Base-by-base conservation (phyloP, 2,113 vertebrate species). In the Pantherophis guttatus region DNA sequence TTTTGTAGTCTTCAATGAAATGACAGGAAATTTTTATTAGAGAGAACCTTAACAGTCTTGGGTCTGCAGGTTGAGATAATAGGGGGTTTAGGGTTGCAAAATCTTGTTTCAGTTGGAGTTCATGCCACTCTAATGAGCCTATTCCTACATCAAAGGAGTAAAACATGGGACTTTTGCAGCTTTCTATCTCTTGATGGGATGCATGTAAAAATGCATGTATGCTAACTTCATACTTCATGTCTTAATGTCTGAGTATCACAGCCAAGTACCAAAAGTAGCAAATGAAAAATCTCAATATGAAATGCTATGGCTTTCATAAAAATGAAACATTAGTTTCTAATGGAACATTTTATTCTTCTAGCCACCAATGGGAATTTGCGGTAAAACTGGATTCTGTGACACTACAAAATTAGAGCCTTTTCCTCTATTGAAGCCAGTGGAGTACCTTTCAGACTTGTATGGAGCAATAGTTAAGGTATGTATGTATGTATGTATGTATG, bases 351-450 rank as follows among this genome's bases (percentile, higher is more conserved):
- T 33, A 54, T 8, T 15, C 91, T 92, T 50, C 2, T 94, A 99
- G 99, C 95, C 97, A 95, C 98, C 99, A 0, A 95, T 94, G 92
- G 97, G 98, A 0, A 96, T 99, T 59, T 99, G 99, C 52, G 87
- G 5, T 52, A 93, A 95, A 0, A 94, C 93, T 87, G 98, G 98
- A 23, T 98, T 99, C 97, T 99, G 99, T 92, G 3, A 96, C 0
- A 92, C 86, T 0, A 95, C 91, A 95, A 96, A 59, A 87, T 91
- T 62, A 19, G 81, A 97, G 54, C 98, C 98, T 54, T 97, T 99
- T 96, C 91, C 98, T 96, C 95, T 50, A 0, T 97, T 99, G 93
- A 86, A 97, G 53, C 93, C 97, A 0, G 97, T 98, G 91, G 97
- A 94, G 92, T 89, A 96, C 89, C 15, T 91, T 12, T 95, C 96